Conservation (phyloP, 2,797 vertebrate genomes). For the Danio jaintianensis region DNA sequence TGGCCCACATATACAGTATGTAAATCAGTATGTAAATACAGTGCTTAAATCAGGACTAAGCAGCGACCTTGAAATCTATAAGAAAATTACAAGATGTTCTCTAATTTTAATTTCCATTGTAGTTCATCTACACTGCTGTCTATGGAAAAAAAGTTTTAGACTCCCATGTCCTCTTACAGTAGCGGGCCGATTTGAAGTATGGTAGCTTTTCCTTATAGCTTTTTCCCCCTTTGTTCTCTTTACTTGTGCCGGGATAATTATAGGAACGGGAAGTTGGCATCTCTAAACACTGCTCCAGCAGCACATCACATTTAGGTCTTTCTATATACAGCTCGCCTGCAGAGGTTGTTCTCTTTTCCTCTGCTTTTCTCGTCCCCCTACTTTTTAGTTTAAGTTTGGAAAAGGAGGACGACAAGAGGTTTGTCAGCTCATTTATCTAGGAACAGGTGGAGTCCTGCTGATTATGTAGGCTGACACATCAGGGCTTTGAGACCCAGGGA, state of each 20-base stretch:
- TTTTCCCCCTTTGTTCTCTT: slow-evolving; percentile 50
- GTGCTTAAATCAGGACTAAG: too few relatives aligned
- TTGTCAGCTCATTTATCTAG: slow-evolving; percentile 82
- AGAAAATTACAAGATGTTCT: too few relatives aligned
- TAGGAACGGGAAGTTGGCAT: slow-evolving; percentile 50
- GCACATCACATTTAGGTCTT: slow-evolving; percentile 75
- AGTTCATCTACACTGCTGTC: too few relatives aligned
- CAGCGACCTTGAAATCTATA: too few relatives aligned
- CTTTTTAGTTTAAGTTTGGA: slow-evolving; percentile 61
- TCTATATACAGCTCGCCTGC: slow-evolving; percentile 77
- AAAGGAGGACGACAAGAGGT: slow-evolving; percentile 69
- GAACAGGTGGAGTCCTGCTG: slow-evolving; percentile 58
- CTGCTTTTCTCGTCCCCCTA: slow-evolving; percentile 46
- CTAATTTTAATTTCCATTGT: too few relatives aligned
- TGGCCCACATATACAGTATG: too few relatives aligned
- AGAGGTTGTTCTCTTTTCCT: slow-evolving; percentile 65
- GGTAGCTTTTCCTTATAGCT: slow-evolving; percentile 34
- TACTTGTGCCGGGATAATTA: slow-evolving; percentile 51
- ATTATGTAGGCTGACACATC: slow-evolving; percentile 66
- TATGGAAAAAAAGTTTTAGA: neutral
- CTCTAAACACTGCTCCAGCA: slow-evolving; percentile 65
- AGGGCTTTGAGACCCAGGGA: slow-evolving; percentile 60
- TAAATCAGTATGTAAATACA: too few relatives aligned
- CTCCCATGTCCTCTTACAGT: neutral
- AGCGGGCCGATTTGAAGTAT: neutral